Percentiles rank a stretch among this genome's conserved stretches.
These are phyloP conservation scores for Okamejei kenojei DNA, from an alignment of 2,797 vertebrate species.

Conservation along the genomic window DNA sequence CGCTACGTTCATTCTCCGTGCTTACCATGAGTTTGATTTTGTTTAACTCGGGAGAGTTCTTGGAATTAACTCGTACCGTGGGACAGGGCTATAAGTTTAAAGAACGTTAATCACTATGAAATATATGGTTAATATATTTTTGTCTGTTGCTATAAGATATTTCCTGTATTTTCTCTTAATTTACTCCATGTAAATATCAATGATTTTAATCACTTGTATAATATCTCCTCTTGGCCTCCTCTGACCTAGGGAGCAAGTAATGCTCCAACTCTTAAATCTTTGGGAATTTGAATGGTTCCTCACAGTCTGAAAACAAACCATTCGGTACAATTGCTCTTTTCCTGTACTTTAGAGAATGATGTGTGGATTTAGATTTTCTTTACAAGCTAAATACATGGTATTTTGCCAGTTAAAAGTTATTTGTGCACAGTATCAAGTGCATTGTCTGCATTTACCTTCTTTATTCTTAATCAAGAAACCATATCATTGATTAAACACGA, in stretches of 20 bases:
- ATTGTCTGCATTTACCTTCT: not conserved
- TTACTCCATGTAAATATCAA: not conserved
- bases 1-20: no score
- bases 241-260: not conserved
- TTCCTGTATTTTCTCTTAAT: no score
- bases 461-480: not conserved
- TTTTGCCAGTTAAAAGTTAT: not conserved
- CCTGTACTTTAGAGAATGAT: not conserved
- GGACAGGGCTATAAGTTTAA: no score
- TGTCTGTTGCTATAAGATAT: no score
- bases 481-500: not conserved
- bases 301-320: not conserved
- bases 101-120: no score
- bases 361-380: not conserved
- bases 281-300: not conserved
- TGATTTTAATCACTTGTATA: not conserved
- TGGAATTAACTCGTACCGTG: no score
- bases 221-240: not conserved
- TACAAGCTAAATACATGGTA: not conserved
- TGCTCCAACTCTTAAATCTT: not conserved
- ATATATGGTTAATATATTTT: no score
- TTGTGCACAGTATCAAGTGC: not conserved
- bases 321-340: not conserved
- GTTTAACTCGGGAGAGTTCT: no score
- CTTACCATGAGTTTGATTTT: no score